A percentile compares a stretch with the other conserved stretches of the same genome.
These are phyloP conservation scores for Turritopsis rubra DNA, from an alignment of 30 jellyfish, hydroid and myxozoan genomes.

Conservation along the genomic window DNA sequence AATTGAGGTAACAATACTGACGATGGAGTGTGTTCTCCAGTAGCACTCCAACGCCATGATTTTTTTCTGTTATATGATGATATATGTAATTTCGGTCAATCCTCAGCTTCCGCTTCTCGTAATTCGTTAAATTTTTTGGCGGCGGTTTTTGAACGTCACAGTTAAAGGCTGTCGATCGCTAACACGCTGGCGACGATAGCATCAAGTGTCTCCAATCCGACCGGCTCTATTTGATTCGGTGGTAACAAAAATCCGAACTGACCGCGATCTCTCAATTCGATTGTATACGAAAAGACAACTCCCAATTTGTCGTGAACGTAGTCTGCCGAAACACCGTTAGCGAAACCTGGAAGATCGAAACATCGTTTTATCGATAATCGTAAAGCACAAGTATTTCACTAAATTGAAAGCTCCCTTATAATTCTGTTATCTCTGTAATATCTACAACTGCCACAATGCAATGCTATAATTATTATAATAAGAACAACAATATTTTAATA, in stretches of 20 bases:
- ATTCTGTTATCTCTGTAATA: too few relatives aligned
- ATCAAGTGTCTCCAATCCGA: slow-evolving; percentile 10
- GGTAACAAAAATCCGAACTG: neutral
- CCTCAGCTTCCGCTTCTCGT: too few relatives aligned
- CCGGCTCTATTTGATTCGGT: neutral
- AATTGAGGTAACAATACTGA: too few relatives aligned
- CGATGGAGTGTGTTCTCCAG: too few relatives aligned
- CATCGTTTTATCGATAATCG: neutral
- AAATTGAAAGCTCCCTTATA: too few relatives aligned
- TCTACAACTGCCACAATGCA: too few relatives aligned
- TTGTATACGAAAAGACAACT: neutral
- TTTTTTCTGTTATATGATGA: too few relatives aligned
- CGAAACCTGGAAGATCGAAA: neutral
- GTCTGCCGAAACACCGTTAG: slow-evolving; percentile 3
- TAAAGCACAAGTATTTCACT: too few relatives aligned
- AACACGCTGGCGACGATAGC: slow-evolving; percentile 7
- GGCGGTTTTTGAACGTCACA: neutral
- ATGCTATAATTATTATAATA: too few relatives aligned
- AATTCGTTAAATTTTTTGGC: too few relatives aligned
- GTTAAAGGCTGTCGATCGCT: neutral
- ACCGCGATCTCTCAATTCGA: slow-evolving; percentile 14
- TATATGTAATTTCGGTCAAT: neutral
- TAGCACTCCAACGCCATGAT: too few relatives aligned
- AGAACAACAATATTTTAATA: too few relatives aligned
- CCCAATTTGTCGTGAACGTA: slow-evolving; percentile 21